Evolutionary conservation across 2,113 vertebrate species (phyloP).

Genomic region (Isichthys henryi): DNA sequence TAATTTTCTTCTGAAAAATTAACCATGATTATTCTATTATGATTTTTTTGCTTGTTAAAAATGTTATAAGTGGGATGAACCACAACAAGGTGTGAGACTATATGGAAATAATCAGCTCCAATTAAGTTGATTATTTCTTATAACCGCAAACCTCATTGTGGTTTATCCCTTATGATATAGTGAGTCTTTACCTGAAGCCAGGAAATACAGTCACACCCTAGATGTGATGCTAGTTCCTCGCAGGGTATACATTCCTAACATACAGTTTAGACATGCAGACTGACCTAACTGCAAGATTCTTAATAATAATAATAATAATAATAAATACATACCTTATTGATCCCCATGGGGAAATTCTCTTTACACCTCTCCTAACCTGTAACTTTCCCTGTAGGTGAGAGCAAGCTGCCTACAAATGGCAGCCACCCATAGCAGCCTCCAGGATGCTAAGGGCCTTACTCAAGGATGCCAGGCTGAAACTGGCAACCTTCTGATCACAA

Average conservation of each 20-base stretch:
- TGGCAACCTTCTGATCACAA: too few species aligned
- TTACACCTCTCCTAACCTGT: too few species aligned
- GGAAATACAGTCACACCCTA: not conserved
- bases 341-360: too few species aligned
- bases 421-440: too few species aligned
- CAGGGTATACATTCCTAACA: not conserved
- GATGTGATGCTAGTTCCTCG: not conserved
- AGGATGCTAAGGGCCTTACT: too few species aligned
- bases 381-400: too few species aligned
- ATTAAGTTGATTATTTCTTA: not conserved
- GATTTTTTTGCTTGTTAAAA: not conserved
- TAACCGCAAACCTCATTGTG: not conserved
- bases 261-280: not conserved
- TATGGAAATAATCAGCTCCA: not conserved
- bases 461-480: too few species aligned
- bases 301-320: not conserved
- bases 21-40: not conserved
- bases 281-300: not conserved
- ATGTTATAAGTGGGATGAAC: not conserved
- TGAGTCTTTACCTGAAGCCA: not conserved
- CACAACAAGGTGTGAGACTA: not conserved
- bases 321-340: too few species aligned
- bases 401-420: too few species aligned
- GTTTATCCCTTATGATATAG: not conserved
- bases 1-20: not conserved